A percentile compares a stretch with the other conserved stretches of the same genome.
Conservation (phyloP, 2,113 vertebrate species). For the Epinephelus cyanopodus region DNA sequence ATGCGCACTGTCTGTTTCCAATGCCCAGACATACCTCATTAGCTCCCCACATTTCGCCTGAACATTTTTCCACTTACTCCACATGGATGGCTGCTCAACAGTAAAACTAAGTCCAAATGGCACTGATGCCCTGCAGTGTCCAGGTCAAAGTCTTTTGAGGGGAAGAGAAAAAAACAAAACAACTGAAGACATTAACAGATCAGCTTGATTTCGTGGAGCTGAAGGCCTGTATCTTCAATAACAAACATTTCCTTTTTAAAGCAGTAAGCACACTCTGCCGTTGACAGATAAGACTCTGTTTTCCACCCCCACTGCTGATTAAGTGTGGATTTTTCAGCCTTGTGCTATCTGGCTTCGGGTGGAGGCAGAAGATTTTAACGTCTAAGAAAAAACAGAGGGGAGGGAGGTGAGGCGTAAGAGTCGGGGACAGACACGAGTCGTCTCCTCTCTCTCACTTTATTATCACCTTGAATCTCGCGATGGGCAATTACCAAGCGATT, state of each 20-base stretch:
- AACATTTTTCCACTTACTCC: conserved; percentile 34
- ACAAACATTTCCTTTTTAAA: conserved; percentile 25
- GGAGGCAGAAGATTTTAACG: conserved; percentile 40
- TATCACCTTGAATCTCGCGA: conserved; percentile 68
- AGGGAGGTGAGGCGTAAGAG: conserved; percentile 27
- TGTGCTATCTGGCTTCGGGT: conserved; percentile 27
- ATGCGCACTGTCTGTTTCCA: conserved; percentile 40
- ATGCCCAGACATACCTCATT: conserved; percentile 60
- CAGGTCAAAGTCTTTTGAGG: conserved; percentile 30
- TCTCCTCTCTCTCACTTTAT: conserved; percentile 72
- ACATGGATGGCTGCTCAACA: conserved; percentile 50
- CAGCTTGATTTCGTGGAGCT: conserved; percentile 5
- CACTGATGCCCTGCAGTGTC: conserved; percentile 39
- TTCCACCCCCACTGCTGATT: conserved; percentile 47
- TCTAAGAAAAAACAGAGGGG: background rate
- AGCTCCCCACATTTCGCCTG: conserved; percentile 40
- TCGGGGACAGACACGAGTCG: conserved; percentile 37
- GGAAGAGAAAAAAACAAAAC: background rate
- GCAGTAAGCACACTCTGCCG: conserved; percentile 39
- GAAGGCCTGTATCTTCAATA: conserved; percentile 37
- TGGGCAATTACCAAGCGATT: conserved; percentile 46
- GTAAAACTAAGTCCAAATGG: conserved; percentile 55
- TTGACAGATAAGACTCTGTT: conserved; percentile 67
- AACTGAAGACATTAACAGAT: conserved; percentile 19
- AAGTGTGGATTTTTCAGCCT: conserved; percentile 50